phyloP scores from a whole-genome alignment of 1,140 invertebrate species.

The Euglossa dilemma region DNA sequence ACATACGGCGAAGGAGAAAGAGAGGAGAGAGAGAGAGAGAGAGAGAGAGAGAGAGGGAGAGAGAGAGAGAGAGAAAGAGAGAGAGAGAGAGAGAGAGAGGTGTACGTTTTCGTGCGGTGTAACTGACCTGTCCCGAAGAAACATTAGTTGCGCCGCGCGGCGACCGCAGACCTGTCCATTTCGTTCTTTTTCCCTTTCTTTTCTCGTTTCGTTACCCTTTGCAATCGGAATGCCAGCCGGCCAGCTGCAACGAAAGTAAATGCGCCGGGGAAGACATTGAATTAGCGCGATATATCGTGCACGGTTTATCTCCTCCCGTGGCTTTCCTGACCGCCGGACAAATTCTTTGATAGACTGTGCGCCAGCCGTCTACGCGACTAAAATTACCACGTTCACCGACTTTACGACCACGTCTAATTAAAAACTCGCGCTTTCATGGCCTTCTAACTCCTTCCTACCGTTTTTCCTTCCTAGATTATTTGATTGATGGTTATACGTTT shows the following conservation, averaged over 20 bases:
- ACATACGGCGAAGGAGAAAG: no score
- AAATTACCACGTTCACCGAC: background rate
- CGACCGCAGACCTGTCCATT: slow-evolving; percentile 62
- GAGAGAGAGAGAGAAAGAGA: no score
- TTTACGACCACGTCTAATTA: background rate
- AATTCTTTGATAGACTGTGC: slow-evolving; percentile 47
- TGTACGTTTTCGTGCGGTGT: slow-evolving; percentile 72
- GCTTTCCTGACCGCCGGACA: slow-evolving; percentile 26
- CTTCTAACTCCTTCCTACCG: background rate
- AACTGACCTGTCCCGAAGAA: slow-evolving; percentile 71
- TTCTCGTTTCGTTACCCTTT: slow-evolving; percentile 45
- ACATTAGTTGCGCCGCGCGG: slow-evolving; percentile 63
- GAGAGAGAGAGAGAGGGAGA: no score
- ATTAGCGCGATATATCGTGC: slow-evolving; percentile 51
- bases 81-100: background rate
- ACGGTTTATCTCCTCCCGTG: slow-evolving; percentile 33
- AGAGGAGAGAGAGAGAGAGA: no score
- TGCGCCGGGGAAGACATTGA: slow-evolving; percentile 43
- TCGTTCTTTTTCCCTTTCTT: slow-evolving; percentile 49
- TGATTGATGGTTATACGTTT: background rate
- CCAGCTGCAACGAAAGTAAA: slow-evolving; percentile 47
- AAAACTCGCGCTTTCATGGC: background rate
- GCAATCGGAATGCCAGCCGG: slow-evolving; percentile 48
- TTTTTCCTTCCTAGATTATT: background rate
- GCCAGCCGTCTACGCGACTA: background rate